phyloP scores from a whole-genome alignment of 1,140 invertebrate species.

The Pomphorhynchus laevis region DNA sequence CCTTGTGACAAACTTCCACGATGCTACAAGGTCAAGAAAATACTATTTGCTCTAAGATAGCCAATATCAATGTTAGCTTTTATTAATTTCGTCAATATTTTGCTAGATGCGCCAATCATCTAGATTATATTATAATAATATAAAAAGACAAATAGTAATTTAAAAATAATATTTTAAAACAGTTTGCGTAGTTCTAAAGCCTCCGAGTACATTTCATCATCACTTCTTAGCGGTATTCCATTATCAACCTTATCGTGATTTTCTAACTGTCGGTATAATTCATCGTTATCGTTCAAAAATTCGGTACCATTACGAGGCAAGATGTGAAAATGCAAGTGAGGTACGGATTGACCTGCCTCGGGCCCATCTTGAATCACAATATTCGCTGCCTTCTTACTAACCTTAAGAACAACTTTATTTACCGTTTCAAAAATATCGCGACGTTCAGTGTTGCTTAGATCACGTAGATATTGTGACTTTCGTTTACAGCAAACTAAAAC shows the following conservation, averaged over 20 bases:
- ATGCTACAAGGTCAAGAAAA: too few relatives aligned
- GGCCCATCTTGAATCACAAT: slow-evolving; percentile 43
- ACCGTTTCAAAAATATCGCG: background rate
- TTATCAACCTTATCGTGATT: slow-evolving; percentile 29
- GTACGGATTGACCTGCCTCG: slow-evolving; percentile 47
- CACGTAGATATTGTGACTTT: background rate
- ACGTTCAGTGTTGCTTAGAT: background rate
- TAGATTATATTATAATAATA: too few relatives aligned
- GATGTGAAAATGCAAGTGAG: slow-evolving; percentile 51
- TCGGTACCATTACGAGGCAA: slow-evolving; percentile 36
- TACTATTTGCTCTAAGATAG: too few relatives aligned
- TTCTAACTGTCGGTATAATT: slow-evolving; percentile 18
- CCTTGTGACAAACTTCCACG: too few relatives aligned
- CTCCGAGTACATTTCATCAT: slow-evolving; percentile 28
- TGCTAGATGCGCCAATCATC: too few relatives aligned
- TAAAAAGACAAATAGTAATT: too few relatives aligned
- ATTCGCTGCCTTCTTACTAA: slow-evolving; percentile 34
- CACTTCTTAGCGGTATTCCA: slow-evolving; percentile 11
- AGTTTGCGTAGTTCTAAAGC: slow-evolving; percentile 17
- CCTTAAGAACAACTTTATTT: slow-evolving; percentile 31
- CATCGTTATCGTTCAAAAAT: slow-evolving; percentile 35
- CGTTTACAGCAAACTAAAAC: background rate
- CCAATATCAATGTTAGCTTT: too few relatives aligned
- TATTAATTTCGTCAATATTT: too few relatives aligned
- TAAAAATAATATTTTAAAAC: too few relatives aligned